phyloP scores from a whole-genome alignment of 2,113 vertebrate genomes.

The Gorilla gorilla region DNA sequence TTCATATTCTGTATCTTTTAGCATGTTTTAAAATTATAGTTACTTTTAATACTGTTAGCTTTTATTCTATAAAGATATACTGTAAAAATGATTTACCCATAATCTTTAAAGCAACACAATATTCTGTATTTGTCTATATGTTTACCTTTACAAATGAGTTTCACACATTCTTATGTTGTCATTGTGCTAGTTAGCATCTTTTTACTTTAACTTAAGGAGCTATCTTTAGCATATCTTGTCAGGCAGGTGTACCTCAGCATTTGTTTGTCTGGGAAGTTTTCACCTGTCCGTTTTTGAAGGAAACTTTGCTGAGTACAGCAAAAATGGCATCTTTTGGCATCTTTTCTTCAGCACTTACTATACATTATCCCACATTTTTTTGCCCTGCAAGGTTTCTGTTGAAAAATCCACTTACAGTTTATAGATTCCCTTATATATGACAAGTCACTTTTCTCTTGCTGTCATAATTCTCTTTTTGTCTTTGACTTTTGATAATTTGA shows the following conservation, averaged over 20 bases:
- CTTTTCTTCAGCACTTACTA: neutral
- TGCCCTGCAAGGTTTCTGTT: neutral
- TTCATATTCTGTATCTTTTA: neutral
- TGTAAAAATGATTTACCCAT: neutral
- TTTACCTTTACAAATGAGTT: neutral
- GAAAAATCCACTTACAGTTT: neutral
- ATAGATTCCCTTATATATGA: neutral
- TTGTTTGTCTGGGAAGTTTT: neutral
- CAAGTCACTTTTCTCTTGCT: neutral
- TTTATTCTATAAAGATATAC: neutral
- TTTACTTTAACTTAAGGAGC: neutral
- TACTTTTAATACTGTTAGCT: neutral
- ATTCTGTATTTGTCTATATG: neutral
- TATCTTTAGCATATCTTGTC: neutral
- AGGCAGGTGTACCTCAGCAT: neutral
- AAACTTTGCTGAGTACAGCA: neutral
- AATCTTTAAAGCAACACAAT: neutral
- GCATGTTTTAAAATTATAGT: neutral
- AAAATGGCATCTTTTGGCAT: neutral
- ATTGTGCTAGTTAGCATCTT: neutral
- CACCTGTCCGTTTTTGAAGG: neutral
- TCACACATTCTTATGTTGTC: neutral
- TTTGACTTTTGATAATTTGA: neutral
- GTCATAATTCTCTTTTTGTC: neutral
- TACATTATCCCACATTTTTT: neutral